phyloP scores from a whole-genome alignment of 2,888 invertebrate genomes.

The Hymenopus coronatus region DNA sequence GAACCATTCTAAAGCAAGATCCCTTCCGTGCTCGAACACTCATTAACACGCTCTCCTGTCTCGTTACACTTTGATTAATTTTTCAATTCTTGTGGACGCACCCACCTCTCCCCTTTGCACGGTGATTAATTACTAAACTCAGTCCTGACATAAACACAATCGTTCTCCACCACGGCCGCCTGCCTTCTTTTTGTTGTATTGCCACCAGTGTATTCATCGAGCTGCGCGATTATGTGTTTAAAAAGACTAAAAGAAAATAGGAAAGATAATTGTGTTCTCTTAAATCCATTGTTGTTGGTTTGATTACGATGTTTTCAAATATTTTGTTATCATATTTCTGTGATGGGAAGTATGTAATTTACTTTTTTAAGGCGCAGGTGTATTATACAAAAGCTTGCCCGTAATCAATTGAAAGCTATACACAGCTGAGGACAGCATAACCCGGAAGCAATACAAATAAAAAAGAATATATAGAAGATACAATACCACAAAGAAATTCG shows the following conservation, averaged over 20 bases:
- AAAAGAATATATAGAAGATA: not conserved
- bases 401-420: not conserved
- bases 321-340: slow-evolving; percentile 22
- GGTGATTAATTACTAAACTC: slow-evolving; percentile 21
- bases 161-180: not conserved
- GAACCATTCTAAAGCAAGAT: too few species aligned
- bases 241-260: not conserved
- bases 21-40: slow-evolving; percentile 20
- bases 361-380: not conserved
- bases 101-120: not conserved
- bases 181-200: not conserved
- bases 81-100: slow-evolving; percentile 31
- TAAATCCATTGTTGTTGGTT: slow-evolving; percentile 15
- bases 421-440: not conserved
- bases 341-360: not conserved
- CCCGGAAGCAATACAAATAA: not conserved
- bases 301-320: slow-evolving; percentile 20
- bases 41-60: slow-evolving; percentile 32
- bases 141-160: not conserved
- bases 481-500: not conserved
- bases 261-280: slow-evolving; percentile 15
- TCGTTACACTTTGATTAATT: slow-evolving; percentile 35
- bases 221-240: not conserved
- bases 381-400: not conserved
- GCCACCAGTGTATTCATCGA: not conserved